Base-by-base conservation (phyloP, 2,113 vertebrate species). In the Urocolius indicus region DNA sequence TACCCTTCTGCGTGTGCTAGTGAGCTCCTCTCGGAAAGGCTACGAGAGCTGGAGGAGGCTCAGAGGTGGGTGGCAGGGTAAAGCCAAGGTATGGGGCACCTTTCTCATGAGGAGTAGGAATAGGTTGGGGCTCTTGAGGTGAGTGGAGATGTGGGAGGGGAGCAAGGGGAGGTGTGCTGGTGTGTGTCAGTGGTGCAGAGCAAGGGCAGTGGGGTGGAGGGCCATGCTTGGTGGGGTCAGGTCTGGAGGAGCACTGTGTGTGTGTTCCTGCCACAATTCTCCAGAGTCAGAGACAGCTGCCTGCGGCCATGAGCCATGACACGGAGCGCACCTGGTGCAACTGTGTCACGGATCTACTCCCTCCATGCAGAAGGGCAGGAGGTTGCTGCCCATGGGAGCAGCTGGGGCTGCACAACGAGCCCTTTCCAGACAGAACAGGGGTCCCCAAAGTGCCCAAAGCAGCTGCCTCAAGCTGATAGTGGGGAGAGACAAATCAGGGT, bases 101-200 rank as follows among this genome's bases (percentile, higher is more conserved):
- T 79, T 79, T 48, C 8, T 4, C 2, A 1, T 34, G 16, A 58
- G 51, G 46, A 52, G 3, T 51, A 4, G 34, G 82, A 71, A 76
- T 46, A 52, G 67, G 29, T 41, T 62, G 29, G 36, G 29, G 27
- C 22, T 32, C 19, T 34, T 32, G 10, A 57, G 46, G 0, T 45
- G 24, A 20, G 16, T 0, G 34, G 30, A 36, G 32, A 5, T 13
- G 30, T 49, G 58, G 11, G 38, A 36, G 58, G 38, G 41, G 58
- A 72, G 24, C 3, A 14, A 67, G n/a, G n/a, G 13, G 16, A 46
- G 16, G 9, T 20, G 15, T 1, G 1, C 1, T 5, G 43, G 23
- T 18, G 49, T 8, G n/a, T 3, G 13, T 49, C 20, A 6, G 2
- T 62, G 48, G 46, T 34, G 14, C 20, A 52, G 51, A 24, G 65